Evolutionary conservation across 2,797 vertebrate species (phyloP), one percentile per base, ranked within the genome.

Genomic region (Zalophus californianus): DNA sequence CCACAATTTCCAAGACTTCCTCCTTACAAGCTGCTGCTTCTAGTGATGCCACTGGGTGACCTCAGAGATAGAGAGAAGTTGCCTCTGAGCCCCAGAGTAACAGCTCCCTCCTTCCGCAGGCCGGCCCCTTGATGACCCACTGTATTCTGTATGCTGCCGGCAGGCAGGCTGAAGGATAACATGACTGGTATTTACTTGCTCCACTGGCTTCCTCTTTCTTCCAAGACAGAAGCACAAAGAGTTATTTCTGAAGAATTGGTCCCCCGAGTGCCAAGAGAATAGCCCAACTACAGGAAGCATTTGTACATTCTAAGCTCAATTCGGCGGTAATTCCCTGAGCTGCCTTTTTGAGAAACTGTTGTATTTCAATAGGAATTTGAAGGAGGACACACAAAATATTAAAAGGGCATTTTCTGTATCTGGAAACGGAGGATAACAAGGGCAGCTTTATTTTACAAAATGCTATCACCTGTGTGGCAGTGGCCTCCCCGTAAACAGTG

Each of bases 1-100:
- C 95, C 44, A 79, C 85, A 84, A 92, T 97, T 97, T 93, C 84
- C 79, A 88, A 96, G 94, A 97, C 48, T 60, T 94, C 91, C 93
- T 98, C 60, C 41, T 83, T 79, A 86, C 54, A 91, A 0, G 20
- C 38, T 56, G 41, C 84, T 58, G 27, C 91, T 83, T 54, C 72
- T 32, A 44, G 9, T 35, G 87, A 86, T 0, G 0, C 66, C 68
- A 85, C 50, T 14, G 50, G 11, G 32, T 89, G n/a, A 96, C 50
- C 52, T 90, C 52, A n/a, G 64, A 89, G 48, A 73, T 62, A 80
- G 79, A 90, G 91, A 91, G 52, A 78, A 54, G 58, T 54, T 0
- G 0, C 25, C 52, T 66, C 50, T 3, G 11, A 68, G 44, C 32
- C 72, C 78, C 54, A 44, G 32, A 75, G 25, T 23, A 52, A 38